These are phyloP conservation scores for Kuschelorhynchus macadamiae DNA, from an alignment of 2,888 invertebrate species.

Conservation along the genomic window DNA sequence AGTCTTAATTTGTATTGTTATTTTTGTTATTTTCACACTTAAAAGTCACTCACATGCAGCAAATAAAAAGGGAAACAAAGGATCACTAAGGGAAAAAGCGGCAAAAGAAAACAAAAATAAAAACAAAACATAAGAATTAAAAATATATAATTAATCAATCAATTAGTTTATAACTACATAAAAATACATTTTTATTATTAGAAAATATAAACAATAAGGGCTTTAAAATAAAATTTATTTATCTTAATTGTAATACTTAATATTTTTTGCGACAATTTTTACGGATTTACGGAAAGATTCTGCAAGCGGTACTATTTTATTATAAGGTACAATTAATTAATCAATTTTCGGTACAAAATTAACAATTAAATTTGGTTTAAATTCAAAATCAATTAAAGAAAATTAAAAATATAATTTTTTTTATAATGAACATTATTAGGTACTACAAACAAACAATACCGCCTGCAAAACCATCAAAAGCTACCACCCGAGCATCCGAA, in stretches of 20 bases:
- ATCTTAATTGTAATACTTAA: slow-evolving; percentile 55
- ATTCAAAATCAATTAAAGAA: too few relatives aligned
- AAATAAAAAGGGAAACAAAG: slow-evolving; percentile 17
- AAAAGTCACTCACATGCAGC: slow-evolving; percentile 1
- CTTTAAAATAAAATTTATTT: slow-evolving; percentile 64
- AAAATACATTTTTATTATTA: slow-evolving; percentile 61
- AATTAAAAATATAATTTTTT: too few relatives aligned
- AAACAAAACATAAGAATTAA: slow-evolving; percentile 61
- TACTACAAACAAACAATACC: too few relatives aligned
- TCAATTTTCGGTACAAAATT: too few relatives aligned
- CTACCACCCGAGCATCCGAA: slow-evolving; percentile 9
- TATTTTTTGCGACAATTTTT: slow-evolving; percentile 4
- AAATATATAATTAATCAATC: slow-evolving; percentile 62
- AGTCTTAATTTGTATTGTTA: too few relatives aligned
- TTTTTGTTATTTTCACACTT: neutral
- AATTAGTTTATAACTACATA: slow-evolving; percentile 65
- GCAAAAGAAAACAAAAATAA: slow-evolving; percentile 59
- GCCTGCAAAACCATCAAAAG: slow-evolving; percentile 13
- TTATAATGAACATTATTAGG: too few relatives aligned
- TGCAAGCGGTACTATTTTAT: slow-evolving; percentile 1
- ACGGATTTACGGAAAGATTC: neutral
- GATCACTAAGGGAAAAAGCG: slow-evolving; percentile 25
- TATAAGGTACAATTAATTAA: neutral
- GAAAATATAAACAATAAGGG: slow-evolving; percentile 64
- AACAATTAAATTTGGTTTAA: slow-evolving; percentile 3